phyloP scores from a whole-genome alignment of 2,113 vertebrate species.

The Eublepharis macularius region DNA sequence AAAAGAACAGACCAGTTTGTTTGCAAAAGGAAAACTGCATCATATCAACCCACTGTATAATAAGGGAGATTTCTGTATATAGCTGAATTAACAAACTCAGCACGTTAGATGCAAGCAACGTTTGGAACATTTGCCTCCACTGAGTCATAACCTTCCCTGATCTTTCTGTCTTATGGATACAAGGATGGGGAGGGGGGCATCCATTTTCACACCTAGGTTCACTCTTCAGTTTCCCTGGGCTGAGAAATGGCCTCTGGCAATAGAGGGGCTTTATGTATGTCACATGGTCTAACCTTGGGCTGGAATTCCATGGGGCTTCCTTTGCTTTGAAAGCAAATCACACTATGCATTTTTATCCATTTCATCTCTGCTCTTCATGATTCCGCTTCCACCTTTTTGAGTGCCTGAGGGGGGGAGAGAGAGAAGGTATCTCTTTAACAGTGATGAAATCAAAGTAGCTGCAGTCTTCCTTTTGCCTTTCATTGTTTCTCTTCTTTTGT shows the following conservation, averaged over 20 bases:
- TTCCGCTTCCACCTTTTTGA: neutral
- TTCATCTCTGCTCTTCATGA: neutral
- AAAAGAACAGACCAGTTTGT: neutral
- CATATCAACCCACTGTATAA: neutral
- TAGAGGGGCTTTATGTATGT: neutral
- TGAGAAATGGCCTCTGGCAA: conserved; percentile 29
- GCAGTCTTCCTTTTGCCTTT: neutral
- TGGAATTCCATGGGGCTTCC: conserved; percentile 6
- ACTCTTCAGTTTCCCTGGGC: neutral
- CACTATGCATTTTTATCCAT: conserved; percentile 15
- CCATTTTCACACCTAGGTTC: neutral
- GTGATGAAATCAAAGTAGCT: conserved; percentile 10
- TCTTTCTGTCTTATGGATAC: conserved; percentile 16
- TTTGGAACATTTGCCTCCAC: conserved; percentile 7
- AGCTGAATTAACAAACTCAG: conserved; percentile 13
- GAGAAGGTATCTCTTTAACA: neutral
- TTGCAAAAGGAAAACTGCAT: neutral
- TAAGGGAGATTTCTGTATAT: neutral
- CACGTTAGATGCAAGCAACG: neutral
- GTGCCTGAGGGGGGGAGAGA: neutral
- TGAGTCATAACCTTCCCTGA: conserved; percentile 6
- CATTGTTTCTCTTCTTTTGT: neutral
- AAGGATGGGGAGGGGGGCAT: neutral
- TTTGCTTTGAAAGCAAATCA: conserved; percentile 15
- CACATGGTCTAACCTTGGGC: conserved; percentile 4